phyloP scores from a whole-genome alignment of 2,113 vertebrate genomes.

The Indicator indicator region DNA sequence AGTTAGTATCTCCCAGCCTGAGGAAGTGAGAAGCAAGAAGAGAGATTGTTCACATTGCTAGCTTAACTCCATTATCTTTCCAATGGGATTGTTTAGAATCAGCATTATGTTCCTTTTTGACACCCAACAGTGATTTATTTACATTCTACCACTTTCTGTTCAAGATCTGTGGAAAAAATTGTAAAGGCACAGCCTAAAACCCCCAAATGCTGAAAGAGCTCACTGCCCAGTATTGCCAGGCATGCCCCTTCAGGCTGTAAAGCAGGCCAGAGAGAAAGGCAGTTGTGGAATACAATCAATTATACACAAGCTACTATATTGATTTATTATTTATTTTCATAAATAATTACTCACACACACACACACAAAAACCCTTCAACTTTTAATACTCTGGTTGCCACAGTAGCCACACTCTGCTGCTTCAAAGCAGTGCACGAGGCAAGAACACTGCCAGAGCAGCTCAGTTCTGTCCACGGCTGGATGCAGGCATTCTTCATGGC shows the following conservation, averaged over 20 bases:
- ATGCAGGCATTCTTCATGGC: too few relatives aligned
- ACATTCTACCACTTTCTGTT: too few relatives aligned
- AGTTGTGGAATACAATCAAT: neutral
- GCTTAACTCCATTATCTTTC: too few relatives aligned
- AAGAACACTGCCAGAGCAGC: neutral
- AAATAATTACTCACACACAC: conserved; percentile 16
- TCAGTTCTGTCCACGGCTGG: too few relatives aligned
- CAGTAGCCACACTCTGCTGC: neutral
- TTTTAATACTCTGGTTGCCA: neutral
- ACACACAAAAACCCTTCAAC: neutral
- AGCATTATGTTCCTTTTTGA: too few relatives aligned
- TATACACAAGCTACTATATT: neutral
- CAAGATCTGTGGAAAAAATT: too few relatives aligned
- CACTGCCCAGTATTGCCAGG: neutral
- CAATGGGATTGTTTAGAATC: too few relatives aligned
- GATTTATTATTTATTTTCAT: conserved; percentile 50
- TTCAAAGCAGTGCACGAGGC: neutral
- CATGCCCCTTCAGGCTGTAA: neutral
- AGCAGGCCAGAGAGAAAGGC: neutral
- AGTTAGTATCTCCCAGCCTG: too few relatives aligned
- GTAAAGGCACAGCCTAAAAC: too few relatives aligned
- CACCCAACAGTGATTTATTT: too few relatives aligned
- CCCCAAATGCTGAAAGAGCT: neutral
- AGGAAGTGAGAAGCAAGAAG: too few relatives aligned
- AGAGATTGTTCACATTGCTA: too few relatives aligned